Evolutionary conservation across 2,113 vertebrate genomes (phyloP).

Genomic region (Dipodomys stephensi): DNA sequence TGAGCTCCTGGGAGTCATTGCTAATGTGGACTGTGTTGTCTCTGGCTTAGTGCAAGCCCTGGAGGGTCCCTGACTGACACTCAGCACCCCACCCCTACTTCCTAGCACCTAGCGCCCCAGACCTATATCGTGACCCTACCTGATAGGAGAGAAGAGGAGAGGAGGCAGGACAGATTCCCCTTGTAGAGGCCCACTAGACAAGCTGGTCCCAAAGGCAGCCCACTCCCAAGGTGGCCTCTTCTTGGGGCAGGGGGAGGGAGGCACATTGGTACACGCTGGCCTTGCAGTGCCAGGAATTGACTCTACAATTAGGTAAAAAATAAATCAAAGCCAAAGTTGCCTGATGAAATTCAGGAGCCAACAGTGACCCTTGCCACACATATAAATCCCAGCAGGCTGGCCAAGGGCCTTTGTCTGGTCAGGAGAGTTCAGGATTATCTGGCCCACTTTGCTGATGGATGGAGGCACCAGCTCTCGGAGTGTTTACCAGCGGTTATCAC

Average conservation of each 20-base stretch:
- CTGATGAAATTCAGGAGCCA: constrained; percentile 88
- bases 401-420: constrained; percentile 82
- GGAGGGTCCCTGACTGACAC: not conserved
- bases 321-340: constrained; percentile 85
- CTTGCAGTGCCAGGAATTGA: constrained; percentile 82
- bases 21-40: not conserved
- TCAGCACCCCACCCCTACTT: not conserved
- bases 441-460: constrained; percentile 91
- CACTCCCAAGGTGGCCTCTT: constrained; percentile 52
- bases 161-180: not conserved
- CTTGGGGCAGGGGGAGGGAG: constrained; percentile 41
- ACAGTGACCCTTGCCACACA: constrained; percentile 83
- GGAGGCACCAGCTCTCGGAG: constrained; percentile 86
- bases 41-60: not conserved
- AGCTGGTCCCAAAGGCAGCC: not conserved
- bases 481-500: constrained; percentile 92
- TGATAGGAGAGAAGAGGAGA: not conserved
- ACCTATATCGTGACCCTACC: not conserved
- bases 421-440: constrained; percentile 86
- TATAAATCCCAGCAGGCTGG: constrained; percentile 86
- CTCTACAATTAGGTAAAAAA: constrained; percentile 79
- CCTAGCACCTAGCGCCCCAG: not conserved
- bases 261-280: constrained; percentile 37
- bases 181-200: not conserved
- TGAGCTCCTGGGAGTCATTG: not conserved